Conservation (phyloP, 2,113 vertebrate species). For the Cnemophilus loriae region DNA sequence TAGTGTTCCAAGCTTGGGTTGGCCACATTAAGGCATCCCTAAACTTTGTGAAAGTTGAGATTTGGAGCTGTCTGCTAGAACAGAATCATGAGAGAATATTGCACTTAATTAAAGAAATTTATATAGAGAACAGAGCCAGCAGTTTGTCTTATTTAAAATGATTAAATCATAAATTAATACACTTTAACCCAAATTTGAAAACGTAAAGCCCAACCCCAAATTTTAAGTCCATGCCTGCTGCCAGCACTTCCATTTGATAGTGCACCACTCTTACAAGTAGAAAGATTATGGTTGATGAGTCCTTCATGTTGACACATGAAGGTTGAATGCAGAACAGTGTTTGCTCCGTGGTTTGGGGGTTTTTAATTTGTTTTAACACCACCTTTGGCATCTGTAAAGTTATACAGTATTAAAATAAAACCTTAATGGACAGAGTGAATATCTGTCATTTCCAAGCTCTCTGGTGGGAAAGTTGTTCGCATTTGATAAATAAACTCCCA, state of each 20-base stretch:
- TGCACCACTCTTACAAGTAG: not conserved
- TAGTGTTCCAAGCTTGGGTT: not conserved
- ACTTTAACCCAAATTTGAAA: not conserved
- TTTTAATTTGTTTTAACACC: not conserved
- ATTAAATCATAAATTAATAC: not conserved
- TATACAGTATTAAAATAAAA: conserved; percentile 56
- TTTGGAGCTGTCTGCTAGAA: not conserved
- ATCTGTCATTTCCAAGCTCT: conserved; percentile 56
- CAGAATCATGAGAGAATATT: not conserved
- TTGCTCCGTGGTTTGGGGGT: not conserved
- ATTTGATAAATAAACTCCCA: conserved; percentile 36
- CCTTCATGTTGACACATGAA: not conserved
- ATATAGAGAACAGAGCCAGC: not conserved
- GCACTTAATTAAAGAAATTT: conserved; percentile 17
- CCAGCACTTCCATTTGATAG: not conserved
- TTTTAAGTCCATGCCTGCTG: not conserved
- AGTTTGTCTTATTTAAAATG: conserved; percentile 12
- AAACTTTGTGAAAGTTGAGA: not conserved
- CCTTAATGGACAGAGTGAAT: conserved; percentile 48
- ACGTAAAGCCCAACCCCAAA: not conserved
- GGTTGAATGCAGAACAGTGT: not conserved
- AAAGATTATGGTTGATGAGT: not conserved
- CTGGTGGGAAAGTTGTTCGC: conserved; percentile 30
- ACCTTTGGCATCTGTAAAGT: conserved; percentile 45
- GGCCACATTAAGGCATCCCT: not conserved